A percentile compares a stretch with the other conserved stretches of the same genome.
phyloP scores from a whole-genome alignment of 2,888 invertebrate species.

The Asteroscopus sphinx region DNA sequence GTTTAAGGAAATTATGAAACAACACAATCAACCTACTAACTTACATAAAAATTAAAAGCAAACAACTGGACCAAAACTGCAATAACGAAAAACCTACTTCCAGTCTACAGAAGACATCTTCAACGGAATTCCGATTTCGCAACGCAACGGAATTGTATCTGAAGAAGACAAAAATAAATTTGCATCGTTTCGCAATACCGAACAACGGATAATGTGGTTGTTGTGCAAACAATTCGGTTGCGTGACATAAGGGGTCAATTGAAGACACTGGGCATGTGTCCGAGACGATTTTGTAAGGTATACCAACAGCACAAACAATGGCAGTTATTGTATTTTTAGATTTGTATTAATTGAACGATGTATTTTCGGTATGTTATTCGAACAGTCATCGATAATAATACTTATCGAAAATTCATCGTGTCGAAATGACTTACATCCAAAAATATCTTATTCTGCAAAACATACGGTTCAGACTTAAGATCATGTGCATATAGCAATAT shows the following conservation, averaged over 20 bases:
- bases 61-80: conserved; percentile 24
- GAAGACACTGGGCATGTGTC: conserved; percentile 8
- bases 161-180: conserved; percentile 25
- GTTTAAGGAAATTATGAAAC: conserved; percentile 6
- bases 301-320: conserved; percentile 28
- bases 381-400: neutral
- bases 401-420: neutral
- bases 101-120: conserved; percentile 27
- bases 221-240: conserved; percentile 39
- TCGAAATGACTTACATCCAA: neutral
- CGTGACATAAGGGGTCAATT: conserved; percentile 44
- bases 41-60: conserved; percentile 8
- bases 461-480: too few relatives aligned
- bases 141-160: conserved; percentile 30
- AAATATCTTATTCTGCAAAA: too few relatives aligned
- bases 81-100: conserved; percentile 22
- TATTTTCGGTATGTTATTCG: neutral
- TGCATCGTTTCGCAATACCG: conserved; percentile 38
- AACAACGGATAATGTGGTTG: conserved; percentile 26
- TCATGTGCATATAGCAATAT: neutral
- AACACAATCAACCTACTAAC: conserved; percentile 23
- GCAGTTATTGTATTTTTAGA: conserved; percentile 18
- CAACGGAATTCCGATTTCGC: conserved; percentile 37
- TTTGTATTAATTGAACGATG: neutral
- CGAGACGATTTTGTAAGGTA: conserved; percentile 22